Conservation (phyloP, 2,113 vertebrate species). For the Agapornis roseicollis region DNA sequence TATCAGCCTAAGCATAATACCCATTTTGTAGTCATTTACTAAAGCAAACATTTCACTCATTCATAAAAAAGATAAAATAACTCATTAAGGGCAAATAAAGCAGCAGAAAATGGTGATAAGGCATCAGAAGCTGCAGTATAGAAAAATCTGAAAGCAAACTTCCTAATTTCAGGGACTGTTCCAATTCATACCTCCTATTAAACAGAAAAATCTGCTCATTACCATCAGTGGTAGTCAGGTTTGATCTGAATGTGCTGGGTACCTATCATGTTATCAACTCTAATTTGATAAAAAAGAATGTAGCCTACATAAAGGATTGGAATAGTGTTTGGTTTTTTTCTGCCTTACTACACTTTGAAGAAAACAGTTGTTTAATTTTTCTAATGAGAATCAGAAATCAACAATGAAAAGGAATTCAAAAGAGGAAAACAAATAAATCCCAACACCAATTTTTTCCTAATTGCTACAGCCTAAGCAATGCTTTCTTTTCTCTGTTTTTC, state of each 20-base stretch:
- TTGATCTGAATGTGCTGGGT: not conserved
- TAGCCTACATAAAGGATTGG: not conserved
- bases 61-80: not conserved
- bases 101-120: not conserved
- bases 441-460: not conserved
- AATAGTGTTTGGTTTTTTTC: not conserved
- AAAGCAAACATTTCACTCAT: not conserved
- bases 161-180: not conserved
- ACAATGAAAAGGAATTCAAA: not conserved
- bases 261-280: not conserved
- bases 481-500: not conserved
- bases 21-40: not conserved
- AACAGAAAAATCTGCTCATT: not conserved
- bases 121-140: not conserved
- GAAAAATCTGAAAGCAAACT: not conserved
- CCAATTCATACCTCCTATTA: not conserved
- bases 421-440: not conserved
- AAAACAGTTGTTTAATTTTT: not conserved
- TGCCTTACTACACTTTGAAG: not conserved
- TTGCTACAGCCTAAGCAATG: not conserved
- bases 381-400: not conserved
- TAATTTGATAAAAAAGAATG: not conserved
- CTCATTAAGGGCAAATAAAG: not conserved
- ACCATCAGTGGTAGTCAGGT: not conserved
- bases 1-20: not conserved